Conservation (phyloP, 2,113 vertebrate species). For the Syngnathus scovelli region DNA sequence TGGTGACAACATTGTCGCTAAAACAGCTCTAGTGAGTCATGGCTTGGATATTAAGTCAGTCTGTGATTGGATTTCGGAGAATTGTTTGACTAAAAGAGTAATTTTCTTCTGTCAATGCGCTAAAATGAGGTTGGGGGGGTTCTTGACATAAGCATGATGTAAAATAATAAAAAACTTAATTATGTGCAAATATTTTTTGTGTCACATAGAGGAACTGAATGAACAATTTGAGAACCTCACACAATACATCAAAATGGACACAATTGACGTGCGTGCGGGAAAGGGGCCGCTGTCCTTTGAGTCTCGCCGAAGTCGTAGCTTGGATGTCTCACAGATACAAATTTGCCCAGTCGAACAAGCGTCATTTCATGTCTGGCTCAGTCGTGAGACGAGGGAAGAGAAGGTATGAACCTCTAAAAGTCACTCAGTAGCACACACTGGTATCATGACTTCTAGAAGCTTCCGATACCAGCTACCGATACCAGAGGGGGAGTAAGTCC, state of each 20-base stretch:
- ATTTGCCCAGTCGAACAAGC: not conserved
- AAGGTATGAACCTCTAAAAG: not conserved
- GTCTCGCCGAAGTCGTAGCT: not conserved
- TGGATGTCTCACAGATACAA: not conserved
- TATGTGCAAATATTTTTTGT: too few relatives aligned
- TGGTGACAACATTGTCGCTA: not conserved
- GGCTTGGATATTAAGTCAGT: too few relatives aligned
- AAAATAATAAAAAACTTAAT: too few relatives aligned
- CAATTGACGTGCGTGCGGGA: not conserved
- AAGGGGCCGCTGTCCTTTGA: not conserved
- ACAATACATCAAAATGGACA: conserved; percentile 3
- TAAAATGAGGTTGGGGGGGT: too few relatives aligned
- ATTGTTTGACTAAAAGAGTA: too few relatives aligned
- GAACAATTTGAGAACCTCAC: not conserved
- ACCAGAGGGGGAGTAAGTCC: too few relatives aligned
- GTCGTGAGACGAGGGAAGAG: not conserved
- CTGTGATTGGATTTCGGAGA: too few relatives aligned
- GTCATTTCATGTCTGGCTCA: not conserved
- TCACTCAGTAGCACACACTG: not conserved
- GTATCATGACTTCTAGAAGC: too few relatives aligned
- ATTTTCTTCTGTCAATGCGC: too few relatives aligned
- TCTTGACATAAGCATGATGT: too few relatives aligned
- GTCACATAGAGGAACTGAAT: not conserved
- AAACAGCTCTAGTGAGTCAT: too few relatives aligned
- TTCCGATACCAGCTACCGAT: too few relatives aligned